A percentile compares a stretch with the other conserved stretches of the same genome.
These are phyloP conservation scores for Paraescarpia echinospica DNA, from an alignment of 1,140 invertebrate species.

Conservation along the genomic window DNA sequence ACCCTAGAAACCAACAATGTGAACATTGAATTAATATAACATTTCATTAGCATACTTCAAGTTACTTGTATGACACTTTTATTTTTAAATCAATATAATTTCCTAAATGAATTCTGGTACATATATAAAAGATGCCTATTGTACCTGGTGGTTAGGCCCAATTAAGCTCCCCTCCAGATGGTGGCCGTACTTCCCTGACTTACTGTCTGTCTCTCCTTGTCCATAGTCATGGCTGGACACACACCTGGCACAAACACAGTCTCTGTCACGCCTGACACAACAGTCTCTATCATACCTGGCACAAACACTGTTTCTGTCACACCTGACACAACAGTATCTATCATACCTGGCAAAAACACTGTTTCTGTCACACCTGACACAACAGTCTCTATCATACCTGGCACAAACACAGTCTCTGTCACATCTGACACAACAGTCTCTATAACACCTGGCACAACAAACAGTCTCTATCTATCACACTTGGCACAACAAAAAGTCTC, in stretches of 20 bases:
- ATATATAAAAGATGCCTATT: background rate
- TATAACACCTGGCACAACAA: no score
- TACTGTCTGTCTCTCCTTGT: constrained; percentile 70
- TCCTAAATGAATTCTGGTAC: background rate
- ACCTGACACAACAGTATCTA: no score
- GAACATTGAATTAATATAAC: background rate
- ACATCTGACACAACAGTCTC: no score
- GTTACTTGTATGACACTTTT: background rate
- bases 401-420: no score
- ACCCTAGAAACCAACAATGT: background rate
- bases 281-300: no score
- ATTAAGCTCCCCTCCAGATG: constrained; percentile 71
- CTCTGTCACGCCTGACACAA: background rate
- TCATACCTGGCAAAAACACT: no score
- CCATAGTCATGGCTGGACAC: constrained; percentile 65
- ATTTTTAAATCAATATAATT: background rate
- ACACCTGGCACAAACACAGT: constrained; percentile 31
- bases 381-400: no score
- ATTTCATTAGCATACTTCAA: background rate
- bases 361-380: no score
- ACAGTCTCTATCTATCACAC: no score
- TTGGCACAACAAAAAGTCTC: no score
- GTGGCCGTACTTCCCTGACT: constrained; percentile 76
- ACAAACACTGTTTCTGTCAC: no score
- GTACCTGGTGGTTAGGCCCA: constrained; percentile 55